phyloP scores from a whole-genome alignment of 1,140 invertebrate genomes.

The Heliconius melpomene region DNA sequence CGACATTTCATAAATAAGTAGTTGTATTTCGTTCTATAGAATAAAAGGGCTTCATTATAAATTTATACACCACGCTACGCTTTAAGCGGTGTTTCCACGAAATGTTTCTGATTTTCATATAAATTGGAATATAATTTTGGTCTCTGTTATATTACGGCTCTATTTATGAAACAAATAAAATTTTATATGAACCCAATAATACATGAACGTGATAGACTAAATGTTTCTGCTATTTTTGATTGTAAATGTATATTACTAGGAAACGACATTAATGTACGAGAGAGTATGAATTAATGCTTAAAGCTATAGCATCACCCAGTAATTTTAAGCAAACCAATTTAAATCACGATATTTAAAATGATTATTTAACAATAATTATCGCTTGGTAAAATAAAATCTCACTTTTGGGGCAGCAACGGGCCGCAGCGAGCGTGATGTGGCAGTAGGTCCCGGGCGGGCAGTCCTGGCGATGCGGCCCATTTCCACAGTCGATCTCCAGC shows the following conservation, averaged over 20 bases:
- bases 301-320: too few species aligned
- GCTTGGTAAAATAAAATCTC: conserved; percentile 43
- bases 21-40: conserved; percentile 36
- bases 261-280: too few species aligned
- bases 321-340: too few species aligned
- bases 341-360: too few species aligned
- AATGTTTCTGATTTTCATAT: conserved; percentile 24
- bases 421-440: conserved; percentile 90
- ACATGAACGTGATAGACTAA: background rate
- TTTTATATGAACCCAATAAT: conserved; percentile 9
- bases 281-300: too few species aligned
- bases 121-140: conserved; percentile 19
- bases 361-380: background rate
- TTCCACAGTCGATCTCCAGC: conserved; percentile 92
- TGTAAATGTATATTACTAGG: too few species aligned
- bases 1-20: conserved; percentile 40
- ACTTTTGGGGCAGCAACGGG: conserved; percentile 92
- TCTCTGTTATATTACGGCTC: background rate
- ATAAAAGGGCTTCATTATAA: conserved; percentile 40
- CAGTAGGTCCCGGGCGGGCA: conserved; percentile 92
- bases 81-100: conserved; percentile 10
- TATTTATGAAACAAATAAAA: conserved; percentile 14
- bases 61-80: conserved; percentile 38
- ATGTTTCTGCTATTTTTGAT: background rate
- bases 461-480: conserved; percentile 87